Evolutionary conservation across 2,113 vertebrate species (phyloP).

Genomic region (Andinoacara biseriatus): DNA sequence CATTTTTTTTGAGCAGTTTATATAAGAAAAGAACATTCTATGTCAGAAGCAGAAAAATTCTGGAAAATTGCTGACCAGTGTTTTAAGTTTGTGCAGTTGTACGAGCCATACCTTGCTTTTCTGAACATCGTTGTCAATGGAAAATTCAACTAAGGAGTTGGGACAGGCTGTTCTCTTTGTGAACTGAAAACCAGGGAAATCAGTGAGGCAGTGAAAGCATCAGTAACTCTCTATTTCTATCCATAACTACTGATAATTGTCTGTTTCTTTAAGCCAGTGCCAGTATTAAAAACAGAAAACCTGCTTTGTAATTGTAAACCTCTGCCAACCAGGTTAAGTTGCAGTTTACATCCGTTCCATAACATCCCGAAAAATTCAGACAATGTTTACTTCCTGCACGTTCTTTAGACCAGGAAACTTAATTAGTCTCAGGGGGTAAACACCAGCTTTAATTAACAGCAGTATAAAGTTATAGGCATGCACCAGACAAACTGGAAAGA

Average conservation of each 20-base stretch:
- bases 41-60: too few relatives aligned
- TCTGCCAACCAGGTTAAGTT: background rate
- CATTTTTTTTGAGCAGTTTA: too few relatives aligned
- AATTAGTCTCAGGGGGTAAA: background rate
- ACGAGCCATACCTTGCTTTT: conserved; percentile 88
- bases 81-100: too few relatives aligned
- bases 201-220: background rate
- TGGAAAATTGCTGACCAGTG: background rate
- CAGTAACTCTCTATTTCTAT: background rate
- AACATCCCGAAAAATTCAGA: background rate
- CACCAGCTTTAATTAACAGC: conserved; percentile 32
- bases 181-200: conserved; percentile 64
- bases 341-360: background rate
- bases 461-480: conserved; percentile 19
- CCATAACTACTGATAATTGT: fast-evolving
- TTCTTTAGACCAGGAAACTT: background rate
- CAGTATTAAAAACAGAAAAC: background rate
- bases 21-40: too few relatives aligned
- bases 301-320: background rate
- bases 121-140: conserved; percentile 83
- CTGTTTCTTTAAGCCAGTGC: background rate
- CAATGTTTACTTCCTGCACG: too few relatives aligned
- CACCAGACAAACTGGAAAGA: conserved; percentile 66
- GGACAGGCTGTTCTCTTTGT: conserved; percentile 82
- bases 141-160: conserved; percentile 87